A percentile compares a stretch with the other conserved stretches of the same genome.
phyloP scores from a whole-genome alignment of 2,113 vertebrate species.

The Lepus europaeus region DNA sequence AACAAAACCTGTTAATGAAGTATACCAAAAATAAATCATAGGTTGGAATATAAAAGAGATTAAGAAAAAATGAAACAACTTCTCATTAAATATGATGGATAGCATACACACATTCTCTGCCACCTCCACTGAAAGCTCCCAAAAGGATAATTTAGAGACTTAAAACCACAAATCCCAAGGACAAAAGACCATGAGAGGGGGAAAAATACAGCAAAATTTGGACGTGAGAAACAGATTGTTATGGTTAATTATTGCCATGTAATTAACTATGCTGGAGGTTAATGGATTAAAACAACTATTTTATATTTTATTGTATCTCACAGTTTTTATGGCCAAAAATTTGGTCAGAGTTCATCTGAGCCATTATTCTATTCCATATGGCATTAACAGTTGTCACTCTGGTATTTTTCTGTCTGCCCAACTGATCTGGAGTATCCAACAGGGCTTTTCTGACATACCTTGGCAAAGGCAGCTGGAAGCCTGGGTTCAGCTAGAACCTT shows the following conservation, averaged over 20 bases:
- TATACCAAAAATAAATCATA: constrained; percentile 40
- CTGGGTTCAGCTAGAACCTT: not conserved
- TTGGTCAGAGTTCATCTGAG: not conserved
- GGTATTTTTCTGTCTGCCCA: not conserved
- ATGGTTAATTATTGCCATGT: not conserved
- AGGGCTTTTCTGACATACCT: not conserved
- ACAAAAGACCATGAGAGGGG: not conserved
- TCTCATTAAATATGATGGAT: constrained; percentile 16
- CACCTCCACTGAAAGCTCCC: not conserved
- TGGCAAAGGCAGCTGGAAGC: not conserved
- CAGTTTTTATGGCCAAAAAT: not conserved
- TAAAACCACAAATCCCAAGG: not conserved
- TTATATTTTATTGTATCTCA: not conserved
- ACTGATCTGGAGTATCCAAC: not conserved
- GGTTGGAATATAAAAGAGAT: constrained; percentile 34
- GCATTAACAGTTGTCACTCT: not conserved
- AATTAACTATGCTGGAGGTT: not conserved
- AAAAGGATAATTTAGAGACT: not conserved
- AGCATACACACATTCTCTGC: not conserved
- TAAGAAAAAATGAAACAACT: constrained; percentile 28
- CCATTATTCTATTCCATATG: not conserved
- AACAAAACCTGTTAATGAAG: constrained; percentile 62
- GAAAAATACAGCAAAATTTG: not conserved
- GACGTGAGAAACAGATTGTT: not conserved
- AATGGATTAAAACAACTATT: not conserved